phyloP scores from a whole-genome alignment of 2,888 invertebrate genomes.

The Eupithecia vulgata region DNA sequence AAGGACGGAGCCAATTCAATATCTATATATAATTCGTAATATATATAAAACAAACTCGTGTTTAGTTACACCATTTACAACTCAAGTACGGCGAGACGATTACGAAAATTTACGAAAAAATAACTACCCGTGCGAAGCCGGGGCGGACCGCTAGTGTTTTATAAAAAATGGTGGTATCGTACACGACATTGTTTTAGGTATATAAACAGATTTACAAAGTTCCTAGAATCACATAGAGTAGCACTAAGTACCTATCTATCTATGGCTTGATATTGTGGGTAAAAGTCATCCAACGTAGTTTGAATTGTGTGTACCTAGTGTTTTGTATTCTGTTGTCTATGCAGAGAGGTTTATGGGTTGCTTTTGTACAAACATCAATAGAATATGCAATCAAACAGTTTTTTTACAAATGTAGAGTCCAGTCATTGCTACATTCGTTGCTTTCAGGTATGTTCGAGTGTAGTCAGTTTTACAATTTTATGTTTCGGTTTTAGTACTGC shows the following conservation, averaged over 20 bases:
- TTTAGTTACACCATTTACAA: too few species aligned
- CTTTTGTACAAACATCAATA: background rate
- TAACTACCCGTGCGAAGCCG: too few species aligned
- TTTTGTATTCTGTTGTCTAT: background rate
- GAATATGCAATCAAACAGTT: background rate
- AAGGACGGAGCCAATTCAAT: too few species aligned
- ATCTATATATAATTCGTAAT: too few species aligned
- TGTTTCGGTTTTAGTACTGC: conserved; percentile 57
- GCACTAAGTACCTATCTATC: background rate
- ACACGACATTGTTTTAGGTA: too few species aligned
- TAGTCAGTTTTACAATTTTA: conserved; percentile 57
- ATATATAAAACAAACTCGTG: too few species aligned
- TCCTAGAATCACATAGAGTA: background rate
- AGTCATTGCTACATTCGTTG: conserved; percentile 4
- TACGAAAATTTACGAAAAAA: too few species aligned
- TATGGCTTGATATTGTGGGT: background rate
- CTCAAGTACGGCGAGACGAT: too few species aligned
- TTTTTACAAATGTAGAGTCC: conserved; percentile 14
- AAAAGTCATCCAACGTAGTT: background rate
- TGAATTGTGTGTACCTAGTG: background rate
- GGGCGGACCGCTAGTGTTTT: too few species aligned
- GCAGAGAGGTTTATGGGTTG: background rate
- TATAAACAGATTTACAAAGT: background rate
- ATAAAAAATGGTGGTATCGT: too few species aligned
- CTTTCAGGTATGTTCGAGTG: conserved; percentile 43